Conservation (phyloP, 2,113 vertebrate genomes). For the Proterorhinus semilunaris region DNA sequence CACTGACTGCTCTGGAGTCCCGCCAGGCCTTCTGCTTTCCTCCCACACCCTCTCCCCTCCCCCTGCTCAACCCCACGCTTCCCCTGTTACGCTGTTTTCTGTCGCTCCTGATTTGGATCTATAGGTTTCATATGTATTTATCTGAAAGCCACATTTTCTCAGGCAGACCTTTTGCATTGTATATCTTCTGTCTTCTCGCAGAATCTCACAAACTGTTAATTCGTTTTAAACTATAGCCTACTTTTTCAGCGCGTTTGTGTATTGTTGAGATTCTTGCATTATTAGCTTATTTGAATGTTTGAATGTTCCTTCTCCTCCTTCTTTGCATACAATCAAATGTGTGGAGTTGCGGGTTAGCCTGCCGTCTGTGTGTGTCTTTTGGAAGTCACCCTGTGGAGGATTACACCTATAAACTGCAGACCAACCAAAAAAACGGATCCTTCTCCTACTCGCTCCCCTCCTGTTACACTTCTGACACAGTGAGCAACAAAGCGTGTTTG, state of each 20-base stretch:
- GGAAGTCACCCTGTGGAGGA: conserved; percentile 34
- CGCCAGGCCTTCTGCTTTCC: conserved; percentile 33
- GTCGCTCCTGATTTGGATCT: background rate
- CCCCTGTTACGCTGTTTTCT: conserved; percentile 1
- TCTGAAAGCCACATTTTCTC: background rate
- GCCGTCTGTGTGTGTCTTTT: conserved; percentile 21
- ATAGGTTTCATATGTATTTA: background rate
- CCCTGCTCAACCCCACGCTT: background rate
- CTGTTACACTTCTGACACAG: background rate
- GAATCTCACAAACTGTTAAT: too few relatives aligned
- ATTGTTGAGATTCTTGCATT: too few relatives aligned
- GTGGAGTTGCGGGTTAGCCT: conserved; percentile 14
- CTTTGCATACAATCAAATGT: background rate
- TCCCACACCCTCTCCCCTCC: conserved; percentile 15
- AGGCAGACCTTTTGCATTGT: background rate
- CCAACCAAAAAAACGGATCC: conserved; percentile 31
- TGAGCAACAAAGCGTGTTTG: background rate
- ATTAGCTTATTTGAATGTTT: background rate
- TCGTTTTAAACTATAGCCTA: too few relatives aligned
- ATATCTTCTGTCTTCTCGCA: too few relatives aligned
- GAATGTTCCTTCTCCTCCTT: background rate
- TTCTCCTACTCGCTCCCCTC: conserved; percentile 25
- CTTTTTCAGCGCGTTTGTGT: too few relatives aligned
- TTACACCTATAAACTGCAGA: conserved; percentile 36
- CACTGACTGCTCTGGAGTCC: conserved; percentile 41